Conservation (phyloP, 2,113 vertebrate species). For the Hypocryptadius cinnamomeus region DNA sequence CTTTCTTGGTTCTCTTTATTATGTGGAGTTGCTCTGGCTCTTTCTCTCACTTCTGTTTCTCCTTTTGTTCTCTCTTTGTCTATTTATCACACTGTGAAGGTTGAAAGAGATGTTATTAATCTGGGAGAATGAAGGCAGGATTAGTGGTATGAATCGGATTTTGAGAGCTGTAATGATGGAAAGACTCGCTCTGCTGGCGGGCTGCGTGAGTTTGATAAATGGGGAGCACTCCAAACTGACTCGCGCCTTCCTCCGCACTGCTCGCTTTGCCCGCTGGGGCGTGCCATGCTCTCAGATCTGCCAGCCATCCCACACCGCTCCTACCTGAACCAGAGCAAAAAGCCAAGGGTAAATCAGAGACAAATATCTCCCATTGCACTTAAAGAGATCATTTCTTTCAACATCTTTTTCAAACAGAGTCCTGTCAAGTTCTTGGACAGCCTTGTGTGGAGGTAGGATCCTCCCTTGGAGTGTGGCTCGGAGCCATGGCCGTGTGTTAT, state of each 20-base stretch:
- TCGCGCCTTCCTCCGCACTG: constrained; percentile 79
- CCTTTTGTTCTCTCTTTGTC: constrained; percentile 98
- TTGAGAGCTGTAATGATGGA: constrained; percentile 99
- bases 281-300: constrained; percentile 83
- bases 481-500: background rate
- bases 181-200: constrained; percentile 99
- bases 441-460: constrained; percentile 41
- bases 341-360: constrained; percentile 83
- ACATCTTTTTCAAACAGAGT: constrained; percentile 72
- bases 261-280: constrained; percentile 83
- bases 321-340: constrained; percentile 82
- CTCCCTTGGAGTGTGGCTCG: background rate
- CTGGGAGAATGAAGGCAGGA: constrained; percentile 99
- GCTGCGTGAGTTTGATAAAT: constrained; percentile 99
- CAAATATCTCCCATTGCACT: constrained; percentile 78
- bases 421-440: constrained; percentile 66
- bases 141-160: constrained; percentile 99
- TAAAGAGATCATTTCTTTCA: constrained; percentile 81
- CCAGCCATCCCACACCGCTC: constrained; percentile 78
- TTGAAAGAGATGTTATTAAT: constrained; percentile 99
- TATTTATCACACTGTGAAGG: constrained; percentile 99
- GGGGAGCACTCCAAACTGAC: constrained; percentile 92
- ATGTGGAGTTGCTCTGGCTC: constrained; percentile 81
- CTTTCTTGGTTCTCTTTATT: constrained; percentile 81
- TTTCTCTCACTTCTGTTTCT: constrained; percentile 85